A percentile compares a stretch with the other conserved stretches of the same genome.
Evolutionary conservation across 2,888 invertebrate species (phyloP).

Genomic region (Drosophila rubida): DNA sequence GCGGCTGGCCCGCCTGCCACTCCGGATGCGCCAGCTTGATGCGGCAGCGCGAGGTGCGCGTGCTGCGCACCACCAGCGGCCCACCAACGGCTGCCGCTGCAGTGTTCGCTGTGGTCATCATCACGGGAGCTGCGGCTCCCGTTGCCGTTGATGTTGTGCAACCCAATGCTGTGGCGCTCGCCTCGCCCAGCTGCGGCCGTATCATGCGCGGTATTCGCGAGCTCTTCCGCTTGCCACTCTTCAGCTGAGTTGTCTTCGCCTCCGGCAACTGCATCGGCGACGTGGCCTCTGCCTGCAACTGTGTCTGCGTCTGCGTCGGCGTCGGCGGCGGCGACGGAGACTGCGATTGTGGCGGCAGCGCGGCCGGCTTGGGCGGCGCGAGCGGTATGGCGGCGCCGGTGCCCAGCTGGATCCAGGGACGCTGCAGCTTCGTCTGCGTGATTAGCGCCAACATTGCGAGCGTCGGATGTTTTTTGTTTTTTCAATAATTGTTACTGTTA

Average conservation of each 20-base stretch:
- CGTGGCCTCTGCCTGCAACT: no score
- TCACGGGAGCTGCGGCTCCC: no score
- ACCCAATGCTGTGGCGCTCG: no score
- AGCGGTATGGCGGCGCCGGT: neutral
- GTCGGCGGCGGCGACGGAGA: no score
- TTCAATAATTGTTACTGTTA: neutral
- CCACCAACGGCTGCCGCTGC: no score
- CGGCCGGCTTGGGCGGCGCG: neutral
- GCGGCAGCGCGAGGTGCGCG: slow-evolving; percentile 37
- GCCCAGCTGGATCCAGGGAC: slow-evolving; percentile 29
- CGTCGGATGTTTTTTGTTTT: neutral
- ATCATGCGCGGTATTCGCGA: slow-evolving; percentile 39
- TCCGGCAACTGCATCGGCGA: no score
- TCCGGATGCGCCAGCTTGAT: slow-evolving; percentile 18
- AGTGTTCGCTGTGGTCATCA: no score
- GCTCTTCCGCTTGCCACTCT: neutral
- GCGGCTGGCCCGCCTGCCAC: neutral
- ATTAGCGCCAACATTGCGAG: slow-evolving; percentile 39
- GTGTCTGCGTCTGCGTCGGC: no score
- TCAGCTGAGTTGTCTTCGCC: no score
- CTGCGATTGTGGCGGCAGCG: no score
- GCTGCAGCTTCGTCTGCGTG: slow-evolving; percentile 22
- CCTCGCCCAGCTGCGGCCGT: no score
- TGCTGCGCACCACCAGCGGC: slow-evolving; percentile 31
- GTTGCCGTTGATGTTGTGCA: no score